These are phyloP conservation scores for Carabus problematicus DNA, from an alignment of 2,888 invertebrate genomes.

Conservation along the genomic window DNA sequence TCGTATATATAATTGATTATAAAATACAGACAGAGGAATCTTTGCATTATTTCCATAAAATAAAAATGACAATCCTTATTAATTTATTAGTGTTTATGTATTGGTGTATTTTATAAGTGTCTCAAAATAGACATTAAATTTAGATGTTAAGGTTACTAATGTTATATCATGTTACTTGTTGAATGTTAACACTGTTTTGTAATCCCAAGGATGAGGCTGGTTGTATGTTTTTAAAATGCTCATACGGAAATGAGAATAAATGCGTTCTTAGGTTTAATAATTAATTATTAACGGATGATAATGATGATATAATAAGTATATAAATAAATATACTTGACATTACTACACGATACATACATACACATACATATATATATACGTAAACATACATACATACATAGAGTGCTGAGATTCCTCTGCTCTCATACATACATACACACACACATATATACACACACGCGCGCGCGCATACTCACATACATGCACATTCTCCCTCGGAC, in stretches of 20 bases:
- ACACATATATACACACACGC: slow-evolving; percentile 15
- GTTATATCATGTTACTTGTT: slow-evolving; percentile 51
- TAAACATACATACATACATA: slow-evolving; percentile 27
- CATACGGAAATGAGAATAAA: slow-evolving; percentile 42
- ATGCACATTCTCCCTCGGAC: not conserved
- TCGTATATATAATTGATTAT: too few species aligned
- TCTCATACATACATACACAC: slow-evolving; percentile 6
- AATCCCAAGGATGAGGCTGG: slow-evolving; percentile 24
- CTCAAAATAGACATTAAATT: slow-evolving; percentile 50
- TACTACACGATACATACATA: not conserved
- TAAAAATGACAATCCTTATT: slow-evolving; percentile 58
- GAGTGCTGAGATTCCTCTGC: slow-evolving; percentile 38
- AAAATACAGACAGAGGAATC: slow-evolving; percentile 34
- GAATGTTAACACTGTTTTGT: slow-evolving; percentile 48
- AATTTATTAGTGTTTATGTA: slow-evolving; percentile 55
- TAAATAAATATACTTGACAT: too few species aligned
- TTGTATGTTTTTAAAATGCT: slow-evolving; percentile 39
- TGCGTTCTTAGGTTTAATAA: slow-evolving; percentile 39
- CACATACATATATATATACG: slow-evolving; percentile 14
- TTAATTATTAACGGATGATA: slow-evolving; percentile 16
- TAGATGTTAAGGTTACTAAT: slow-evolving; percentile 44
- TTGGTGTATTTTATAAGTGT: slow-evolving; percentile 56
- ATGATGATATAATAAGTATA: too few species aligned
- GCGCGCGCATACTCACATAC: not conserved
- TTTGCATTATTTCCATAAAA: slow-evolving; percentile 40